Conservation (phyloP, 2,113 vertebrate species). For the Dinomys branickii region DNA sequence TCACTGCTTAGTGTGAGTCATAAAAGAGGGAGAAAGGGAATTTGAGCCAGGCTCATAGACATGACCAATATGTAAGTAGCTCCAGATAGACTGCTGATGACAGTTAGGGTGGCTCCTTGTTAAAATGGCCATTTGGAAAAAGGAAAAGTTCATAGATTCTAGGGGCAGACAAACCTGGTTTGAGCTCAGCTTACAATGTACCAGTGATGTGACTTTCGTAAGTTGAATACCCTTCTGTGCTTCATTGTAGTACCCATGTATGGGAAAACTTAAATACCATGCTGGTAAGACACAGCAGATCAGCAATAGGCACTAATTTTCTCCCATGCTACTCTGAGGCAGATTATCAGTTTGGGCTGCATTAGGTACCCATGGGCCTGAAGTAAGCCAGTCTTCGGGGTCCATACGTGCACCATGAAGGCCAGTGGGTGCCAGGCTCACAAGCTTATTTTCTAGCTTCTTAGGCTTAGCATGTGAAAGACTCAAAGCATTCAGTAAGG, state of each 20-base stretch:
- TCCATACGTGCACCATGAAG: rapidly evolving
- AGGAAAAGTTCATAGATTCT: background rate
- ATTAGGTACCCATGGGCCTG: background rate
- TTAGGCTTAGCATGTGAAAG: background rate
- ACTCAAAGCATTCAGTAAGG: background rate
- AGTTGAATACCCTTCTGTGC: background rate
- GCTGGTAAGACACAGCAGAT: background rate
- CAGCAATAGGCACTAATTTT: background rate
- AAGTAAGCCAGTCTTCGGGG: background rate
- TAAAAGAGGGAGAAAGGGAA: background rate
- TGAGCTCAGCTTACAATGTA: background rate
- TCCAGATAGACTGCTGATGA: constrained; percentile 56
- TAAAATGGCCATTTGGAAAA: background rate
- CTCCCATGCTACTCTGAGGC: background rate
- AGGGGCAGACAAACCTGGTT: background rate
- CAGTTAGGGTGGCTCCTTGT: constrained; percentile 40
- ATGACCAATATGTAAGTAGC: background rate
- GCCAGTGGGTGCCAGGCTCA: background rate
- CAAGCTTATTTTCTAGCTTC: background rate
- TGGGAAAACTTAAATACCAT: background rate
- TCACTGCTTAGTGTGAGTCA: background rate
- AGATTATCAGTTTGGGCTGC: background rate
- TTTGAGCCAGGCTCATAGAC: background rate
- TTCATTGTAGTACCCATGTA: background rate
- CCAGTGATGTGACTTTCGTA: background rate